phyloP scores from a whole-genome alignment of 1,140 invertebrate species.

The Dendrolimus punctatus region DNA sequence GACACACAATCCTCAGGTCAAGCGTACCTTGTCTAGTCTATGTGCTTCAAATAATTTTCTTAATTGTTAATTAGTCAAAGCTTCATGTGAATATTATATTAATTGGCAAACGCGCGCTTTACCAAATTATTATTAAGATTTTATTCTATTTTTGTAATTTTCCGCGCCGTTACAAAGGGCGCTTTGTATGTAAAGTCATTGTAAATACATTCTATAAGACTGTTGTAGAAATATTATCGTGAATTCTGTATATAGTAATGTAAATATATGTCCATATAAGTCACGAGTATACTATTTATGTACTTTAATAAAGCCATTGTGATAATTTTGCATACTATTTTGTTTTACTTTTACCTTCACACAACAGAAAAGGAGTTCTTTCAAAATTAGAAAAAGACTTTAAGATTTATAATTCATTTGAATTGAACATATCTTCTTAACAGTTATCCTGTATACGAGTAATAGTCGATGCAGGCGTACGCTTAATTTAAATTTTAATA shows the following conservation, averaged over 20 bases:
- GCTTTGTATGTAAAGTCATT: slow-evolving; percentile 49
- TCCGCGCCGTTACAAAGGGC: slow-evolving; percentile 54
- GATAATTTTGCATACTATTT: slow-evolving; percentile 65
- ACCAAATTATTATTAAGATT: slow-evolving; percentile 65
- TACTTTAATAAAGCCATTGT: slow-evolving; percentile 72
- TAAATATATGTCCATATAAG: slow-evolving; percentile 70
- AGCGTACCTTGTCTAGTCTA: slow-evolving; percentile 67
- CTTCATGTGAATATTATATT: slow-evolving; percentile 66
- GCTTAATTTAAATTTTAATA: too few species aligned
- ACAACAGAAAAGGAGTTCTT: neutral
- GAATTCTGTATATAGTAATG: slow-evolving; percentile 63
- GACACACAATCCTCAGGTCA: slow-evolving; percentile 60
- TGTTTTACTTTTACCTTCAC: slow-evolving; percentile 32
- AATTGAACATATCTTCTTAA: too few species aligned
- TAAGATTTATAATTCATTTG: slow-evolving; percentile 5
- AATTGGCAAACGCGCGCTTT: slow-evolving; percentile 52
- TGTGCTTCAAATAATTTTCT: slow-evolving; percentile 38
- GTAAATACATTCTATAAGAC: slow-evolving; percentile 72
- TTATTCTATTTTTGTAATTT: slow-evolving; percentile 69
- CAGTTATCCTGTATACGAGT: too few species aligned
- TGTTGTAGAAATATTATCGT: slow-evolving; percentile 66
- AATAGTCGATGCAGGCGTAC: too few species aligned
- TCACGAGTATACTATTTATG: slow-evolving; percentile 72
- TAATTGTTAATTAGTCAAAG: slow-evolving; percentile 53
- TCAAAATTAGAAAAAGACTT: neutral